Conservation (phyloP, 1,140 invertebrate species). For the Vanessa atalanta region DNA sequence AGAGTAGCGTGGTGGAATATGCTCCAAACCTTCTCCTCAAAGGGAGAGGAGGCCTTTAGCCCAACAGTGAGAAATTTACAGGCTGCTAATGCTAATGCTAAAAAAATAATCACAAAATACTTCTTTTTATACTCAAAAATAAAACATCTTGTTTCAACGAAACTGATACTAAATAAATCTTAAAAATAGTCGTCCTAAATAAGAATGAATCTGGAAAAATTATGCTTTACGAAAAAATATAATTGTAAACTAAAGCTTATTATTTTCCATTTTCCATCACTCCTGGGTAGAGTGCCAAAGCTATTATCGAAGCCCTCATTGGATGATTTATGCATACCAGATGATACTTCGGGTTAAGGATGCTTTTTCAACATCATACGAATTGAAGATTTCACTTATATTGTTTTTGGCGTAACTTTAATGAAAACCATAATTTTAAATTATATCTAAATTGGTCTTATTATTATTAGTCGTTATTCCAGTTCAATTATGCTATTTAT, state of each 20-base stretch:
- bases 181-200: not conserved
- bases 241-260: not conserved
- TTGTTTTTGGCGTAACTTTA: constrained; percentile 17
- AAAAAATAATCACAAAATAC: too few species aligned
- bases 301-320: constrained; percentile 1
- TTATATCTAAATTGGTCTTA: too few species aligned
- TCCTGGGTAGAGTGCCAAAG: constrained; percentile 3
- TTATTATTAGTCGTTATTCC: too few species aligned
- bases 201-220: not conserved
- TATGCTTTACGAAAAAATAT: not conserved
- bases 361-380: not conserved
- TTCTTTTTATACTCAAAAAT: too few species aligned
- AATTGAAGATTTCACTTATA: constrained; percentile 30
- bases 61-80: too few species aligned
- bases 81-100: too few species aligned
- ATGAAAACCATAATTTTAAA: not conserved
- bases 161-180: too few species aligned
- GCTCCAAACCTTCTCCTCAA: too few species aligned
- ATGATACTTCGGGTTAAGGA: constrained; percentile 3
- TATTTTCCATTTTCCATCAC: not conserved
- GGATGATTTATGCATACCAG: not conserved
- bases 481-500: too few species aligned
- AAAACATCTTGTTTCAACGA: too few species aligned
- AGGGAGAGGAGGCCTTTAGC: too few species aligned
- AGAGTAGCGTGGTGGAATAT: too few species aligned